Conservation (phyloP, 2,888 invertebrate genomes). For the Drosophila acutilabella region DNA sequence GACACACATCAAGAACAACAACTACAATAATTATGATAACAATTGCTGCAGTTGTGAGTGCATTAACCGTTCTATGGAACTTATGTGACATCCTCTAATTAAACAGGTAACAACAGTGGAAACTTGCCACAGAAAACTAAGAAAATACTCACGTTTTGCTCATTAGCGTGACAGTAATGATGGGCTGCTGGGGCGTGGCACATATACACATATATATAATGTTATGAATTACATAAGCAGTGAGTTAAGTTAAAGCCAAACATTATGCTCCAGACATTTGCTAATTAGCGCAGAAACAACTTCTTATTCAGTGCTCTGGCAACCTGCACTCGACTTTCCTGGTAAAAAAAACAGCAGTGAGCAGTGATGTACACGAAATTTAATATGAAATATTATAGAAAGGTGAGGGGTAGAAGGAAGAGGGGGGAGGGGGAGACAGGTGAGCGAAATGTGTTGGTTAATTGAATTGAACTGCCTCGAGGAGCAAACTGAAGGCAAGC, state of each 20-base stretch:
- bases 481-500: constrained; percentile 51
- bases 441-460: constrained; percentile 42
- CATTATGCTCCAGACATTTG: constrained; percentile 42
- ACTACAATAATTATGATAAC: constrained; percentile 13
- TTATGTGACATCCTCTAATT: constrained; percentile 57
- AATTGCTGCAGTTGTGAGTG: constrained; percentile 56
- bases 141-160: constrained; percentile 60
- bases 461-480: constrained; percentile 70
- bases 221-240: constrained; percentile 21
- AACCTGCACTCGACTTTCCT: constrained; percentile 31
- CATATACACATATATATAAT: constrained; percentile 25
- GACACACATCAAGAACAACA: constrained; percentile 9
- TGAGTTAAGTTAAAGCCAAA: constrained; percentile 37
- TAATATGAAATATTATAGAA: constrained; percentile 18
- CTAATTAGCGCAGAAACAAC: constrained; percentile 65
- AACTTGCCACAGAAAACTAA: constrained; percentile 37
- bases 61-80: constrained; percentile 59
- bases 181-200: constrained; percentile 11
- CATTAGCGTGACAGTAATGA: constrained; percentile 52
- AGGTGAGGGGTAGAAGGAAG: neutral
- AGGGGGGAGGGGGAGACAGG: neutral
- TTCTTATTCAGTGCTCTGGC: constrained; percentile 24
- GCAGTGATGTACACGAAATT: constrained; percentile 32
- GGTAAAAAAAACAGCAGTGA: constrained; percentile 8
- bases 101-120: constrained; percentile 43